A percentile compares a stretch with the other conserved stretches of the same genome.
Evolutionary conservation across 2,888 invertebrate species (phyloP).

Genomic region (Drosophila phalerata): DNA sequence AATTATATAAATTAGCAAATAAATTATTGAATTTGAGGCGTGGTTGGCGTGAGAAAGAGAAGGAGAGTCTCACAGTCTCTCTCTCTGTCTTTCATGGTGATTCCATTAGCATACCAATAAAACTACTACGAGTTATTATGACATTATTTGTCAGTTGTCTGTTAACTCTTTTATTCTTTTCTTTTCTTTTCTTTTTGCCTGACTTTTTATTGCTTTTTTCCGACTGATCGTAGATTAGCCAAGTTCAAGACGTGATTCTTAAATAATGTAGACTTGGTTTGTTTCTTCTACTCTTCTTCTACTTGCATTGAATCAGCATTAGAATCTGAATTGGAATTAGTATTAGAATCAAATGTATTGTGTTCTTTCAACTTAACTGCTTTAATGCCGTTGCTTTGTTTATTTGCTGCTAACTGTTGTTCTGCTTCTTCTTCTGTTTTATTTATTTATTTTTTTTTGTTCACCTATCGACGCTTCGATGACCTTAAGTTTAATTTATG

Average conservation of each 20-base stretch:
- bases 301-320: not conserved
- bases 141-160: conserved; percentile 34
- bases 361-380: conserved; percentile 64
- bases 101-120: conserved; percentile 43
- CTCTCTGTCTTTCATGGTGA: conserved; percentile 1
- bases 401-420: conserved; percentile 63
- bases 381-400: conserved; percentile 69
- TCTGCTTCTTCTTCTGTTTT: conserved; percentile 5
- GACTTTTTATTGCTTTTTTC: conserved; percentile 16
- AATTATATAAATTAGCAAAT: conserved; percentile 53
- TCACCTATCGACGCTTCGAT: conserved; percentile 61
- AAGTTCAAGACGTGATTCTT: conserved; percentile 15
- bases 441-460: conserved; percentile 10
- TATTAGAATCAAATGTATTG: conserved; percentile 48
- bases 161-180: conserved; percentile 8
- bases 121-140: conserved; percentile 16
- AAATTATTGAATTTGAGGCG: conserved; percentile 54
- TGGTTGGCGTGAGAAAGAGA: conserved; percentile 16
- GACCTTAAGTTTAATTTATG: conserved; percentile 77
- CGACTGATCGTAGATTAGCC: conserved; percentile 23
- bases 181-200: not conserved
- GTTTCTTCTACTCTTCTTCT: not conserved
- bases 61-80: conserved; percentile 20
- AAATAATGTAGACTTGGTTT: conserved; percentile 22
- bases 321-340: conserved; percentile 1